Conservation (phyloP, 1,140 invertebrate species). For the Brachionus calyciflorus region DNA sequence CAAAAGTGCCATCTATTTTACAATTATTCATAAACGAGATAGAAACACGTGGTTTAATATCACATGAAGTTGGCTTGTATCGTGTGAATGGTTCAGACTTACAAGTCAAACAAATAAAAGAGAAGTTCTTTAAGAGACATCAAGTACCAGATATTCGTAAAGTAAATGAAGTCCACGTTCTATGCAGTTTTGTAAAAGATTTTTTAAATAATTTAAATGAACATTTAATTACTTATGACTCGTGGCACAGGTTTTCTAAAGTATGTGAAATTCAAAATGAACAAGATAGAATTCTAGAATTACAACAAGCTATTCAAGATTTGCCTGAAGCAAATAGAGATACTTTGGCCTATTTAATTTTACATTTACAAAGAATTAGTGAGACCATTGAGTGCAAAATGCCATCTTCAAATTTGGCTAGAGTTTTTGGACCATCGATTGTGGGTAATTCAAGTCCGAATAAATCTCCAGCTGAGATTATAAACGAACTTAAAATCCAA, state of each 20-base stretch:
- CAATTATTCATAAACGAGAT: constrained; percentile 38
- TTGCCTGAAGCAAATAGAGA: constrained; percentile 43
- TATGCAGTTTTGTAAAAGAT: constrained; percentile 46
- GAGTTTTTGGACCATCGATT: constrained; percentile 39
- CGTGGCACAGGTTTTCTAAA: constrained; percentile 37
- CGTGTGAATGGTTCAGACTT: constrained; percentile 32
- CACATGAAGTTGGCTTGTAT: constrained; percentile 46
- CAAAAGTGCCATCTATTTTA: constrained; percentile 24
- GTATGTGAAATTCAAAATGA: constrained; percentile 1
- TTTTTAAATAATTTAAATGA: constrained; percentile 46
- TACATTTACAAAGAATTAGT: constrained; percentile 43
- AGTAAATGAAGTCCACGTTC: constrained; percentile 24
- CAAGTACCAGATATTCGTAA: constrained; percentile 27
- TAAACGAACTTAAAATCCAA: constrained; percentile 29
- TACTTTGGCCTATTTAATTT: constrained; percentile 43
- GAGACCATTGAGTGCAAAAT: constrained; percentile 45
- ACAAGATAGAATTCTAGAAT: neutral
- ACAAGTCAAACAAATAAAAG: constrained; percentile 28
- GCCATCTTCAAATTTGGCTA: constrained; percentile 30
- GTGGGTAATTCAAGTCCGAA: constrained; percentile 43
- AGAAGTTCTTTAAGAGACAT: constrained; percentile 20
- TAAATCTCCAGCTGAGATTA: constrained; percentile 35
- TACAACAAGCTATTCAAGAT: constrained; percentile 1
- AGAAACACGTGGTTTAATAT: constrained; percentile 30
- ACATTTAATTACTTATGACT: constrained; percentile 40